Conservation (phyloP, 2,113 vertebrate genomes). For the Poeciliopsis turrubarensis region DNA sequence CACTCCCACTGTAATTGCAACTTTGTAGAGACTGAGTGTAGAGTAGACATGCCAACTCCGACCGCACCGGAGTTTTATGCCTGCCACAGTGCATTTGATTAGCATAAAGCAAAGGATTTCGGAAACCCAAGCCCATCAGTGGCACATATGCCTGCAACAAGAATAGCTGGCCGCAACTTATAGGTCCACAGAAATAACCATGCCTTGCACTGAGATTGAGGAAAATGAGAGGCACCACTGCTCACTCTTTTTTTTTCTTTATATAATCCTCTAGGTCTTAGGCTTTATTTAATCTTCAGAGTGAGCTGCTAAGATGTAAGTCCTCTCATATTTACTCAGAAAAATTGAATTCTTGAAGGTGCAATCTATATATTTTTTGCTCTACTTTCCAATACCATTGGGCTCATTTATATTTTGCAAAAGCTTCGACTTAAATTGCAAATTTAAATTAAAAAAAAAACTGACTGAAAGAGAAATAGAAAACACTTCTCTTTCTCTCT, state of each 20-base stretch:
- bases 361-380: neutral
- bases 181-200: constrained; percentile 72
- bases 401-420: constrained; percentile 17
- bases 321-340: constrained; percentile 17
- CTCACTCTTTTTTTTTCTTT: constrained; percentile 4
- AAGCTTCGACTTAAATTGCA: neutral
- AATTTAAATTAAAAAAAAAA: neutral
- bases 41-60: constrained; percentile 65
- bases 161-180: constrained; percentile 79
- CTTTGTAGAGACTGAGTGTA: constrained; percentile 68
- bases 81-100: constrained; percentile 77
- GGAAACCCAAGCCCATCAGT: constrained; percentile 79
- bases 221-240: constrained; percentile 44
- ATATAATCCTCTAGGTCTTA: constrained; percentile 40
- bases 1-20: constrained; percentile 76
- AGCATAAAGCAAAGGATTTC: constrained; percentile 79
- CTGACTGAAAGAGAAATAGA: neutral
- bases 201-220: constrained; percentile 60
- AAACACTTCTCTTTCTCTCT: neutral
- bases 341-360: constrained; percentile 14
- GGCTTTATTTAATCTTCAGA: constrained; percentile 66
- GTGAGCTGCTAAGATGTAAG: constrained; percentile 30
- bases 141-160: constrained; percentile 70
- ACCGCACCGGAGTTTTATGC: constrained; percentile 73
- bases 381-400: neutral